Evolutionary conservation across 1,140 invertebrate genomes (phyloP).

Genomic region (Heliconius hermathena): DNA sequence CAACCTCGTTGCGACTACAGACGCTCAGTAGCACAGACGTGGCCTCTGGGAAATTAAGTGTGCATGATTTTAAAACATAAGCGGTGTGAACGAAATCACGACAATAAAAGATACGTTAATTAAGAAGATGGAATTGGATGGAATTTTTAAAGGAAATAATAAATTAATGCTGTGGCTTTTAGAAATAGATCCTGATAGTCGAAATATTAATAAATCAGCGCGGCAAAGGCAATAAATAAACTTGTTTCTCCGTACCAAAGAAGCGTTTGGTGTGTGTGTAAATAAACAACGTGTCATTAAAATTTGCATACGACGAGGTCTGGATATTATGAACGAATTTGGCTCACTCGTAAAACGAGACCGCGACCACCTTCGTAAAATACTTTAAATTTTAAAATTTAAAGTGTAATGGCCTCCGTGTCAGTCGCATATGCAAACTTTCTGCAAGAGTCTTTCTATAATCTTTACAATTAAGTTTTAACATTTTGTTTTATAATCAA

Average conservation of each 20-base stretch:
- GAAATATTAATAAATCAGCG: constrained; percentile 55
- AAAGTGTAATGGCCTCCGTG: constrained; percentile 36
- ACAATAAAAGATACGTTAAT: constrained; percentile 1
- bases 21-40: too few species aligned
- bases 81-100: background rate
- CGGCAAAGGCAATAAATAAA: constrained; percentile 50
- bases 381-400: constrained; percentile 19
- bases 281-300: constrained; percentile 68
- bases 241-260: constrained; percentile 47
- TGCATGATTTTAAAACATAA: too few species aligned
- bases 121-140: constrained; percentile 24
- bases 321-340: constrained; percentile 57
- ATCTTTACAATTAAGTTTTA: background rate
- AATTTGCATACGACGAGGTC: constrained; percentile 70
- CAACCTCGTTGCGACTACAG: too few species aligned
- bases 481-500: background rate
- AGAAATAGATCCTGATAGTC: constrained; percentile 38
- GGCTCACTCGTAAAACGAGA: constrained; percentile 58
- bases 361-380: constrained; percentile 50
- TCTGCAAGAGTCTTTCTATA: background rate
- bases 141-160: constrained; percentile 22
- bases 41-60: too few species aligned
- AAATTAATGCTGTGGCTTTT: constrained; percentile 30
- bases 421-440: background rate
- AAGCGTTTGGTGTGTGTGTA: constrained; percentile 46